Base-by-base conservation (phyloP, 2,888 invertebrate genomes). In the Ptychoptera albimana region DNA sequence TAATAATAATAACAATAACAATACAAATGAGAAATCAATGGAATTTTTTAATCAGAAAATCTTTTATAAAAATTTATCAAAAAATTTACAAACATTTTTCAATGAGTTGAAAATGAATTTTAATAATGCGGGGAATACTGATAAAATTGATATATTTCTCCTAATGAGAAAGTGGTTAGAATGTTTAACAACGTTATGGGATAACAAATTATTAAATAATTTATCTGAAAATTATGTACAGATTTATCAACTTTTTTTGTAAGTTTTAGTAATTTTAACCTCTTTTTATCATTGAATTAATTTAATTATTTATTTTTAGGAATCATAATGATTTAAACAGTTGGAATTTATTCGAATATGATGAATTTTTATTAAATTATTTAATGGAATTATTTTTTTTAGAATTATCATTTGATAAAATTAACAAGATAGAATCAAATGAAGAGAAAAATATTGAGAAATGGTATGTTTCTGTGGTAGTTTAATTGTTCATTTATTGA, bases 101-200 rank as follows among this genome's bases (percentile, higher is more conserved):
- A 49, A 50, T 32, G 51, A 53, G 9, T 44, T 56, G 2, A 44
- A 49, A 46, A 51, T 52, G 39, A 32, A 9, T 23, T 23, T 23
- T 7, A 7, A 23, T 23, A 5, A 23, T 23, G 23, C 7, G 3
- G 7, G 7, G 7, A 23, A 23, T 5, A 23, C 4, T 23, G 23
- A 45, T 9, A 45, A 48, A 44, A 57, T 56, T 30, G 58, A 57
- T 51, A 45, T 59, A 11, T 50, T 56, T 32, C 48, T 52, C 2
- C 46, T 58, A 8, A 53, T 57, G 30, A 55, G 50, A 43, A 49
- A 53, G 41, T 59, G 60, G 58, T 44, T 57, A 8, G 53, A 57
- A 46, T 53, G 51, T 44, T 45, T 57, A 11, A 55, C 58, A 2
- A 48, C 49, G 32, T 55, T 50, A 46, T 59, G 57, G 56, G 45